A percentile compares a stretch with the other conserved stretches of the same genome.
These are phyloP conservation scores for Lepus europaeus DNA, from an alignment of 2,113 vertebrate genomes.

Conservation along the genomic window DNA sequence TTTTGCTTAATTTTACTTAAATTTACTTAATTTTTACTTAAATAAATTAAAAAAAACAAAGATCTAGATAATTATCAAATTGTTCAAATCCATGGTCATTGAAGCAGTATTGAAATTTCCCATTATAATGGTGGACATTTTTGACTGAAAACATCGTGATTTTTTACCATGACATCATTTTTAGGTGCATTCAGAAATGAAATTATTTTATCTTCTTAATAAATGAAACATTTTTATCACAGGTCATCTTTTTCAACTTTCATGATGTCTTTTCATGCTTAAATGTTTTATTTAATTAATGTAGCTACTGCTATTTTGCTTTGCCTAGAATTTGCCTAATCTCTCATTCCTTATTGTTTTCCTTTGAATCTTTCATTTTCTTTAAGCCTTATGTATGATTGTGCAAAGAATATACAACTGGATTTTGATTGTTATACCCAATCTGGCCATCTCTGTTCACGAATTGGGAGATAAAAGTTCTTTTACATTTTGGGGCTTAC, in stretches of 20 bases:
- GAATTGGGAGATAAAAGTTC: not conserved
- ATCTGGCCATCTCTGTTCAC: not conserved
- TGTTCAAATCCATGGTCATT: not conserved
- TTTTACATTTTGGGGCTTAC: not conserved
- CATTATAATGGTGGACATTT: not conserved
- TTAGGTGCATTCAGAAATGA: not conserved
- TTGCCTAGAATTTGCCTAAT: not conserved
- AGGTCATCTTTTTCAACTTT: not conserved
- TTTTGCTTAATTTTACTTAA: constrained; percentile 7
- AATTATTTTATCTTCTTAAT: not conserved
- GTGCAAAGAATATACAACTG: not conserved
- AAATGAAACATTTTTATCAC: not conserved
- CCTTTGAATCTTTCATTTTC: not conserved
- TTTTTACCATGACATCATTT: not conserved
- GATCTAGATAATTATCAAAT: not conserved
- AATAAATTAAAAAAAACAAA: not conserved
- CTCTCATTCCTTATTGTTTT: not conserved
- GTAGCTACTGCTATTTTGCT: not conserved
- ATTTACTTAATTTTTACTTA: constrained; percentile 8
- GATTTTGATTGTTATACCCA: not conserved
- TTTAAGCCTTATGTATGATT: not conserved
- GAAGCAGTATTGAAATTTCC: not conserved
- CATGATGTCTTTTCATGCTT: not conserved
- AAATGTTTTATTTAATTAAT: constrained; percentile 3
- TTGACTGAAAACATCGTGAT: not conserved